Evolutionary conservation across 2,797 vertebrate species (phyloP), one percentile per base, ranked within the genome.

Genomic region (Macrochelys suwanniensis): DNA sequence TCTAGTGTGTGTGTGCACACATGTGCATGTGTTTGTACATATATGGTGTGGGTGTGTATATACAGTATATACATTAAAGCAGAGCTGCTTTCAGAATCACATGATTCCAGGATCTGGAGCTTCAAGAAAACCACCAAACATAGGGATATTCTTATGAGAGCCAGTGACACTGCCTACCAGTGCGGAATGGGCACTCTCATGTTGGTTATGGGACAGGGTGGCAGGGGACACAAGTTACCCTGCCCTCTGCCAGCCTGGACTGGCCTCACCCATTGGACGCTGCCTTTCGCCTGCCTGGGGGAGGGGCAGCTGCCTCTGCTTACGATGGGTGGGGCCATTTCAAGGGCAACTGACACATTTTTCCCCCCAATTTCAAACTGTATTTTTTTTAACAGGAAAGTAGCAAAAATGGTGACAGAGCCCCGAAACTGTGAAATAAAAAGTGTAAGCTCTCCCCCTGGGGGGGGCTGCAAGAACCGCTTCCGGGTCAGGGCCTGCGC

Each of bases 401-500:
- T 6, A 21, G 37, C 4, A 3, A 3, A 15, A 26, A 15, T 3
- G 23, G 13, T 7, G 74, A 42, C 3, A 8, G 15, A 16, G 3
- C 47, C 3, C 45, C 4, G 16, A 19, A 19, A 49, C 2, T 4
- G 49, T 19, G 31, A 13, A n/a, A 23, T 6, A 5, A 15, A 65
- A 49, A 16, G 3, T 54, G 33, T 19, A 15, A 3, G 5, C 5
- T 3, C 8, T 42, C 17, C 3, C 5, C 12, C 2, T 3, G 5
- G 9, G 65, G n/a, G 11, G 15, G 8, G 7, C 5, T 3, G 6
- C 57, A 16, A 88, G 89, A 68, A 74, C 82, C 37, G 16, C 77
- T 97, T 97, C 97, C 97, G 28, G n/a, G 51, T 42, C 68, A 4
- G 5, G 4, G 13, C 57, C 28, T 11, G 31, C 11, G 23, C 74